Evolutionary conservation across 2,888 invertebrate genomes (phyloP), one percentile per base, ranked within the genome.

Genomic region (Cryptocephalus moraei): DNA sequence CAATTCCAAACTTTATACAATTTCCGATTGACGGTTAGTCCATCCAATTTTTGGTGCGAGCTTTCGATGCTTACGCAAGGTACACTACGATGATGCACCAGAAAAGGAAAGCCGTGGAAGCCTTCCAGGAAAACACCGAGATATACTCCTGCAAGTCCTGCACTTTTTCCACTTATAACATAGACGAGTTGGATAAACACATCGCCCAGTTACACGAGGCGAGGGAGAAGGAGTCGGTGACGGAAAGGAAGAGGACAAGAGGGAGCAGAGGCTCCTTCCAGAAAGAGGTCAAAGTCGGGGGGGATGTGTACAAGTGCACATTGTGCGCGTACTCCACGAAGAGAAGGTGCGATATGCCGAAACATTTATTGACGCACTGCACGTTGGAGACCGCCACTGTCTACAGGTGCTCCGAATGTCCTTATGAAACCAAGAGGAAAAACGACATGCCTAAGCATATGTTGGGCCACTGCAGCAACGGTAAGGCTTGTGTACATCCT

Each of bases 371-470:
- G 2, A 49, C 48, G 9, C 52, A 53, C 44, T 54, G 54, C 40
- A 11, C 36, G n/a, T 36, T 36, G 36, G 36, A 36, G 11, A 36
- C 36, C 12, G 12, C 36, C 2, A 56, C 46, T 12, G 49, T 54
- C 47, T 58, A 53, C 41, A 48, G 52, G 36, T 61, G 61, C 46
- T 51, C 53, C 1, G 50, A 56, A 14, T 61, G 61, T 41, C 46
- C 52, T 0, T 61, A 61, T 49, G 48, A 55, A 44, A 61, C 61
- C 8, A 61, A 59, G 48, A 50, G 59, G 41, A 60, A 60, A 40
- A 57, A 57, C 43, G 59, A 60, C 44, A 50, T 61, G 50, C 54
- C 57, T 1, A 60, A 60, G 13, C 61, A 61, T 43, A 53, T 59
- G 54, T 38, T 61, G 41, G 55, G 56, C 22, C 61, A 61, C 41